These are phyloP conservation scores for Bubo bubo DNA, from an alignment of 2,113 vertebrate genomes.

Conservation along the genomic window DNA sequence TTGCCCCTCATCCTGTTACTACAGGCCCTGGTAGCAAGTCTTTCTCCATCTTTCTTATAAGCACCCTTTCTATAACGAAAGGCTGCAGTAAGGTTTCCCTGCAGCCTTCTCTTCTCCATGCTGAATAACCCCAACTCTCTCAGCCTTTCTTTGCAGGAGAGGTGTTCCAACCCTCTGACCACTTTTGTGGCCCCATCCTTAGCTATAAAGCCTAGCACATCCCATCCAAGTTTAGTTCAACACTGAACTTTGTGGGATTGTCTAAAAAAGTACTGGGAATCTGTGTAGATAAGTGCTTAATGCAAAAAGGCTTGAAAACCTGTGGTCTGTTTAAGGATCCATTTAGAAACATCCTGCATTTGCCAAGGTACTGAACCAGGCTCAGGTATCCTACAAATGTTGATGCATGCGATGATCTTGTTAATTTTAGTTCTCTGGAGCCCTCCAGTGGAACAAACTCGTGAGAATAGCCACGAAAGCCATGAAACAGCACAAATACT, in stretches of 20 bases:
- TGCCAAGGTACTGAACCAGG: background rate
- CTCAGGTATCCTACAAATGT: accelerated
- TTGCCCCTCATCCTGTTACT: background rate
- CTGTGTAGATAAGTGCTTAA: background rate
- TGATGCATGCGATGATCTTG: background rate
- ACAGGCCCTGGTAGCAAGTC: background rate
- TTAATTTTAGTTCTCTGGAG: background rate
- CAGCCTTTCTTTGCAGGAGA: background rate
- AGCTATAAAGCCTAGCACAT: background rate
- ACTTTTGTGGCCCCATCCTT: background rate
- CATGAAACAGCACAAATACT: background rate
- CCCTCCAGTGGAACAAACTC: constrained; percentile 8
- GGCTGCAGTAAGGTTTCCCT: accelerated
- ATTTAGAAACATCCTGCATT: background rate
- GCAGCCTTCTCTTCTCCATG: background rate
- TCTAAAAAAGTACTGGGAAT: background rate
- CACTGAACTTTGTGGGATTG: background rate
- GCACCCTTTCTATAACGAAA: background rate
- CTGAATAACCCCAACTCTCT: background rate
- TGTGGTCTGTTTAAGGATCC: too few species aligned
- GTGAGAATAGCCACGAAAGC: background rate
- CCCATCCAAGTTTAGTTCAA: background rate
- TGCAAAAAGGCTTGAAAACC: background rate
- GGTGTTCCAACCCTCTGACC: background rate
- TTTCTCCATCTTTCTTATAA: background rate